Percentiles rank a stretch among this genome's conserved stretches.
Conservation (phyloP, 23 tunicate species). For the Phallusia fumigata region DNA sequence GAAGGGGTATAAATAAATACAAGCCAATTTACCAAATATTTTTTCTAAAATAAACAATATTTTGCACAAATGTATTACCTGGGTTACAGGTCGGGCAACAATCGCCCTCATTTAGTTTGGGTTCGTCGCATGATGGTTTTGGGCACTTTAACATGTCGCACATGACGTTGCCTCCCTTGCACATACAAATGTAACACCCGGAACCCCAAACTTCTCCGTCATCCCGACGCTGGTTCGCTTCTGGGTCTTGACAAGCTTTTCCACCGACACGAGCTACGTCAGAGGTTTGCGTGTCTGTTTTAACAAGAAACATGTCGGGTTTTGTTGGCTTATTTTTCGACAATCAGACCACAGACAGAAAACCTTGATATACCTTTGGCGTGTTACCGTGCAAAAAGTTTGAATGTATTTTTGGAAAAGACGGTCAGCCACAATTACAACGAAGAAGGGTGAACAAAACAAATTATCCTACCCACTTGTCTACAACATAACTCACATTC, state of each 20-base stretch:
- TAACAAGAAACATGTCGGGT: neutral
- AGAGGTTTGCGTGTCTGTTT: neutral
- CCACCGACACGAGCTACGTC: neutral
- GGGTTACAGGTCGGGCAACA: slow-evolving; percentile 63
- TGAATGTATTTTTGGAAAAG: too few species aligned
- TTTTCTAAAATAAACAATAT: neutral
- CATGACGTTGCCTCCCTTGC: slow-evolving; percentile 66
- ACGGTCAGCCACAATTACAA: too few species aligned
- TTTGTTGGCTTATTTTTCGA: too few species aligned
- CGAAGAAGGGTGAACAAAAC: too few species aligned
- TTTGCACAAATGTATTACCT: slow-evolving; percentile 23
- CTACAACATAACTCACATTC: too few species aligned
- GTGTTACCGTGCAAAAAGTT: too few species aligned
- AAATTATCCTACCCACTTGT: too few species aligned
- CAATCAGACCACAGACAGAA: too few species aligned
- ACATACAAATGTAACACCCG: slow-evolving; percentile 66
- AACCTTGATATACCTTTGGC: too few species aligned
- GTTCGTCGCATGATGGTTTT: slow-evolving; percentile 58
- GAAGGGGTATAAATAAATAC: too few species aligned
- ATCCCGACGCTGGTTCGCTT: slow-evolving; percentile 31
- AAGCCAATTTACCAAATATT: neutral
- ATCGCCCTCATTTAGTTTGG: slow-evolving; percentile 24
- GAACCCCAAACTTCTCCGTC: slow-evolving; percentile 82
- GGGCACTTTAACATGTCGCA: slow-evolving; percentile 80
- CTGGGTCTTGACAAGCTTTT: slow-evolving; percentile 17